Conservation (phyloP, 2,888 invertebrate genomes). For the Drosophila maculinotata region DNA sequence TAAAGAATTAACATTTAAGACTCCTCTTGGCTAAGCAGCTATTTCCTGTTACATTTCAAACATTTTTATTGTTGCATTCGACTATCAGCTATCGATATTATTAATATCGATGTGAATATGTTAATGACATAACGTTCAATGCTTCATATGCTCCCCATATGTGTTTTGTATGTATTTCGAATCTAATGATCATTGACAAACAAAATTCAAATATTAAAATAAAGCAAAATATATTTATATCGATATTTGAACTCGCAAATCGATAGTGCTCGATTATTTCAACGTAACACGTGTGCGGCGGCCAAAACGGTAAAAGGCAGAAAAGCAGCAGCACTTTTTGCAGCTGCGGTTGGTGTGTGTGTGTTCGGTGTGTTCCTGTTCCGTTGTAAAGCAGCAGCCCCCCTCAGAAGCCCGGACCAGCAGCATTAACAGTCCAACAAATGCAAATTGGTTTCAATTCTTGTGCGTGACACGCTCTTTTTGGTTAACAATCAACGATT, state of each 20-base stretch:
- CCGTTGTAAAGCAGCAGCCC: conserved; percentile 59
- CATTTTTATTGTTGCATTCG: neutral
- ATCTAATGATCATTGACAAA: neutral
- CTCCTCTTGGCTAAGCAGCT: no score
- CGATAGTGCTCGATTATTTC: conserved; percentile 31
- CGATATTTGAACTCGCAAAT: conserved; percentile 20
- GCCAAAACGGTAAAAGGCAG: conserved; percentile 65
- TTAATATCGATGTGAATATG: neutral
- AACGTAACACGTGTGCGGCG: conserved; percentile 63
- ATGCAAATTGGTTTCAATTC: conserved; percentile 52
- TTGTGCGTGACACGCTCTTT: conserved; percentile 57
- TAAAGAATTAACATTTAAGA: neutral
- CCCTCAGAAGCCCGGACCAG: conserved; percentile 52
- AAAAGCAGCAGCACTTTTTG: conserved; percentile 66
- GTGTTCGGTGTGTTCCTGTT: conserved; percentile 65
- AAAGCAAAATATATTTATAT: conserved; percentile 8
- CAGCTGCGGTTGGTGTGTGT: conserved; percentile 73
- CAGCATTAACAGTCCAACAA: conserved; percentile 57
- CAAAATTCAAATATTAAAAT: neutral
- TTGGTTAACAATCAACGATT: conserved; percentile 38
- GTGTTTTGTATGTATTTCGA: neutral
- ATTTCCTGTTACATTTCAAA: neutral
- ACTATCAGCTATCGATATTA: conserved; percentile 8
- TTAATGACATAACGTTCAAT: neutral
- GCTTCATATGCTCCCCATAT: neutral